These are phyloP conservation scores for Elephas maximus DNA, from an alignment of 2,113 vertebrate genomes.

Conservation along the genomic window DNA sequence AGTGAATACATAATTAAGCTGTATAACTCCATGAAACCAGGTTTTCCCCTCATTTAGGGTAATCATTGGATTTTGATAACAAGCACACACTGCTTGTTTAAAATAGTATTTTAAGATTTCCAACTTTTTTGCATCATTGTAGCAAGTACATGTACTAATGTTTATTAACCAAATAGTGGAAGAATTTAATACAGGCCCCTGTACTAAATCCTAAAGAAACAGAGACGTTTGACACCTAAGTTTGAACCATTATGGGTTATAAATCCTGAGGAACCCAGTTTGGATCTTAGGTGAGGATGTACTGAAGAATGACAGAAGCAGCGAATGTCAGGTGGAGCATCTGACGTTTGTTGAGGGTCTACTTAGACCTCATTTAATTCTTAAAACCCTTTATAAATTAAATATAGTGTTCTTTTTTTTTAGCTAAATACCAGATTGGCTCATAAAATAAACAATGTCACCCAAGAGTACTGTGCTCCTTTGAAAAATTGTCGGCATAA, in stretches of 20 bases:
- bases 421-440: not conserved
- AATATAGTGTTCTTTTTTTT: not conserved
- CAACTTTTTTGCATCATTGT: constrained; percentile 42
- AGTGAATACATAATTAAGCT: constrained; percentile 76
- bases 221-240: not conserved
- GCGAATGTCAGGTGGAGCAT: not conserved
- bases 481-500: not conserved
- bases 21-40: constrained; percentile 54
- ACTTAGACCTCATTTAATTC: not conserved
- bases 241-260: constrained; percentile 51
- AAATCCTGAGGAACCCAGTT: not conserved
- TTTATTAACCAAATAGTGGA: constrained; percentile 74
- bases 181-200: constrained; percentile 55
- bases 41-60: constrained; percentile 70
- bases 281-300: not conserved
- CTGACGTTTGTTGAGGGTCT: constrained; percentile 41
- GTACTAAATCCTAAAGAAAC: constrained; percentile 53
- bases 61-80: constrained; percentile 74
- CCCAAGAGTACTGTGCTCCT: not conserved
- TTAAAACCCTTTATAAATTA: constrained; percentile 19
- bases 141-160: constrained; percentile 64
- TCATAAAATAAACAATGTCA: not conserved
- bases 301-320: not conserved
- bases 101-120: constrained; percentile 55
- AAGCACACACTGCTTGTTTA: constrained; percentile 62